Evolutionary conservation across 2,797 vertebrate species (phyloP), one percentile per base, ranked within the genome.

Genomic region (Synaphobranchus kaupii): DNA sequence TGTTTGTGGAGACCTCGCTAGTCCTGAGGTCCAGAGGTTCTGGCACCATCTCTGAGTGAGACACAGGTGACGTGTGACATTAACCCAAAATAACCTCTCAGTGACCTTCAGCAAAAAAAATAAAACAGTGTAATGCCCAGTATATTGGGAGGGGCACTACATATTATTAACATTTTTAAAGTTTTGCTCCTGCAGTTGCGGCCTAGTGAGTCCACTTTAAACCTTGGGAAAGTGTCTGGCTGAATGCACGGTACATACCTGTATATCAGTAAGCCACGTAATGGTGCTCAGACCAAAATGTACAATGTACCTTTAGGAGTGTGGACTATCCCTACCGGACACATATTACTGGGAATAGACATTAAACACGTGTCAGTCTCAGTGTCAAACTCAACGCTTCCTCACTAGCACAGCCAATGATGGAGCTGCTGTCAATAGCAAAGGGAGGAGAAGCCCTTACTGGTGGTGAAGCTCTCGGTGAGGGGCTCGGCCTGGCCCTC

Each of bases 401-500:
- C 50, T n/a, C 13, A 17, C 12, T 50, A 50, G 82, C 82, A 9
- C 28, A 34, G 73, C 28, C 4, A 56, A 54, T 58, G 28, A 52
- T 31, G n/a, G 12, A 31, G 25, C 0, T 20, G 28, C 9, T 20
- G 52, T 7, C n/a, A 54, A 25, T 31, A 17, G 39, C 20, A 81
- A 48, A 3, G 28, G n/a, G 4, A 28, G 31, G 48, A 22, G 15
- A 6, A 34, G 6, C 60, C 73, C 95, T 92, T 93, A 99, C 98
- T 95, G 12, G 98, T 99, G 86, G 95, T 97, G 92, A 99, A 98
- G 86, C 95, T 97, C 85, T 97, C 97, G 0, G 96, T 98, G 85
- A 97, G 94, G 0, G 98, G 95, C 76, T 98, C 96, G 0, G 98
- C 98, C 88, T 98, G 97, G 8, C 98, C 98, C 89, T 98, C 97